phyloP scores from a whole-genome alignment of 2,113 vertebrate species.

The Datnioides undecimradiatus region DNA sequence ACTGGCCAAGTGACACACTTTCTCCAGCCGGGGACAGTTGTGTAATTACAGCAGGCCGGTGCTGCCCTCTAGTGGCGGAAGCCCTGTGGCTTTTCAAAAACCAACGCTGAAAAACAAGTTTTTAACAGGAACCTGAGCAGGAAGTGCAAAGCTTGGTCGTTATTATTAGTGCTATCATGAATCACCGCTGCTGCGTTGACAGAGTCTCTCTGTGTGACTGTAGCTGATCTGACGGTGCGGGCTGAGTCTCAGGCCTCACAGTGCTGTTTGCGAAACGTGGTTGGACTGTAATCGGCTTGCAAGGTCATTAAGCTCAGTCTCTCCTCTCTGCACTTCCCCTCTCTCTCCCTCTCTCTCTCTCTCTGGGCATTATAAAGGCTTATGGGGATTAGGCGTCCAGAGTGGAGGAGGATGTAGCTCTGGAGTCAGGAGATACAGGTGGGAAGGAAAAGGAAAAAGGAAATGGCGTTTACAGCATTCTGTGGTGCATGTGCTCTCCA shows the following conservation, averaged over 20 bases:
- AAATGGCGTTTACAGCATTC: background rate
- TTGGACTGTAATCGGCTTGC: slow-evolving; percentile 69
- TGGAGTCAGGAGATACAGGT: slow-evolving; percentile 55
- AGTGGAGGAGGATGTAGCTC: slow-evolving; percentile 40
- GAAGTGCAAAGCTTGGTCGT: background rate
- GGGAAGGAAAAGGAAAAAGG: slow-evolving; percentile 25
- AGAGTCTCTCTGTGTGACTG: background rate
- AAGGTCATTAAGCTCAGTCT: slow-evolving; percentile 66
- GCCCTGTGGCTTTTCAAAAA: background rate
- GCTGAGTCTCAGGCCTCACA: background rate
- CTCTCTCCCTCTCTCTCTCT: slow-evolving; percentile 4
- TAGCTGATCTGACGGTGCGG: background rate
- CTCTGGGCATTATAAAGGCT: slow-evolving; percentile 62
- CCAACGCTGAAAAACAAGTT: background rate
- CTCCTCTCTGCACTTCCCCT: slow-evolving; percentile 30
- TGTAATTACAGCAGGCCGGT: slow-evolving; percentile 21
- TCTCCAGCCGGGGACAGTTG: background rate
- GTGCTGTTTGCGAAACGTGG: slow-evolving; percentile 43
- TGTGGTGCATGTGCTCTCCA: background rate
- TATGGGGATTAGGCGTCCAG: slow-evolving; percentile 71
- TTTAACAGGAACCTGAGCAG: background rate
- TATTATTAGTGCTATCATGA: too few species aligned
- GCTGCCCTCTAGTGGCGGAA: slow-evolving; percentile 64
- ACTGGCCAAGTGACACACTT: slow-evolving; percentile 47
- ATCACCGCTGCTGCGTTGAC: background rate